These are phyloP conservation scores for Parazoanthus swiftii DNA, from an alignment of 92 coral and sea anemone genomes.

Conservation along the genomic window DNA sequence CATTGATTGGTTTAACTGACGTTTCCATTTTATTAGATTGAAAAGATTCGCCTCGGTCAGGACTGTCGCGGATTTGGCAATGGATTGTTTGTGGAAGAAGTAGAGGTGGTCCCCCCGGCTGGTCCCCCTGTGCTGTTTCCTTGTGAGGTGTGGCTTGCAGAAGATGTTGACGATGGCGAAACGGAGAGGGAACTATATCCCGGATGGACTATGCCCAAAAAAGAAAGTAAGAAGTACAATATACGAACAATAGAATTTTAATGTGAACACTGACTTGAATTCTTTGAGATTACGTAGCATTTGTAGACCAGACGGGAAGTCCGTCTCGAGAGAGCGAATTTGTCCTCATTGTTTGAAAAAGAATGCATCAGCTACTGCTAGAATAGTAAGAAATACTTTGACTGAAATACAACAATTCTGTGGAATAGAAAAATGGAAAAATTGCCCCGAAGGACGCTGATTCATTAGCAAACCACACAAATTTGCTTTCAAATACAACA, in stretches of 20 bases:
- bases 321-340: neutral
- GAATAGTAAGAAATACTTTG: too few species aligned
- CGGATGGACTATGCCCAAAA: constrained; percentile 72
- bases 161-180: constrained; percentile 87
- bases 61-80: constrained; percentile 89
- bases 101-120: constrained; percentile 60
- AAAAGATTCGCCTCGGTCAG: constrained; percentile 81
- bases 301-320: neutral
- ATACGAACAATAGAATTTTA: neutral
- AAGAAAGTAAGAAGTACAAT: constrained; percentile 67
- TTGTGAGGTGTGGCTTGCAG: constrained; percentile 88
- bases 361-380: too few species aligned
- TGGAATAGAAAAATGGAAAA: too few species aligned
- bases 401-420: too few species aligned
- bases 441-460: too few species aligned
- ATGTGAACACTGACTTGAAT: neutral
- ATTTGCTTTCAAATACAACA: too few species aligned
- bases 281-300: neutral
- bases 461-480: too few species aligned
- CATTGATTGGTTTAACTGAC: neutral
- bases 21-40: constrained; percentile 49
- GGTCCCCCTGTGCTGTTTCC: constrained; percentile 64
- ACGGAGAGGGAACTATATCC: constrained; percentile 77
- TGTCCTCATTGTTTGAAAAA: too few species aligned
- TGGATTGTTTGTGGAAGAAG: constrained; percentile 84